A percentile compares a stretch with the other conserved stretches of the same genome.
Conservation (phyloP, 2,888 invertebrate genomes). For the Gryllus longicercus region DNA sequence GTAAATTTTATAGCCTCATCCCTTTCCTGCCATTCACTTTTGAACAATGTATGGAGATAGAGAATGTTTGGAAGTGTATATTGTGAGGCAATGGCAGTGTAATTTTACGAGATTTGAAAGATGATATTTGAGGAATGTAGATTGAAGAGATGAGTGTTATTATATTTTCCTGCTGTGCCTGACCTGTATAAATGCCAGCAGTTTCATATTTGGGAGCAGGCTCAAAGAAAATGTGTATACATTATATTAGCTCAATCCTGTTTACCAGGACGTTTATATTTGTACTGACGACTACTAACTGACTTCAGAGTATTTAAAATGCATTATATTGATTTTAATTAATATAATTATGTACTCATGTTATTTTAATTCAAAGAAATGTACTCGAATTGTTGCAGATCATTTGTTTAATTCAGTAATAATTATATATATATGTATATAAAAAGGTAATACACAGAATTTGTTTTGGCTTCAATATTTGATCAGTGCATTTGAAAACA, state of each 20-base stretch:
- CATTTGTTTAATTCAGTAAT: background rate
- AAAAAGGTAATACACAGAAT: no score
- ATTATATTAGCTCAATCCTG: background rate
- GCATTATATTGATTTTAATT: constrained; percentile 17
- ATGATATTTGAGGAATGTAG: background rate
- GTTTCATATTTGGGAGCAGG: constrained; percentile 17
- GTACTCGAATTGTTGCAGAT: background rate
- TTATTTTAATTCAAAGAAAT: background rate
- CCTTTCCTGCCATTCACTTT: background rate
- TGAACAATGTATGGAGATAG: background rate
- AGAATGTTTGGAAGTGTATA: background rate
- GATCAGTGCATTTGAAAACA: background rate
- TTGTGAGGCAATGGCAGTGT: background rate
- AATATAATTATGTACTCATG: background rate
- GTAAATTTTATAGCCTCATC: background rate
- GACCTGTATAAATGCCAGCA: background rate
- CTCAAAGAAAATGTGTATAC: background rate
- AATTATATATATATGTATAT: no score
- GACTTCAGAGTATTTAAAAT: background rate
- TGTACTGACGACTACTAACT: constrained; percentile 17
- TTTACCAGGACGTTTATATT: background rate
- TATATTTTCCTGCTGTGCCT: background rate
- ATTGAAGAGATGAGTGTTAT: background rate
- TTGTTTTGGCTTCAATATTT: no score
- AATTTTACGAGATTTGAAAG: background rate